Conservation (phyloP, 1,140 invertebrate species). For the Coenobita brevimanus region DNA sequence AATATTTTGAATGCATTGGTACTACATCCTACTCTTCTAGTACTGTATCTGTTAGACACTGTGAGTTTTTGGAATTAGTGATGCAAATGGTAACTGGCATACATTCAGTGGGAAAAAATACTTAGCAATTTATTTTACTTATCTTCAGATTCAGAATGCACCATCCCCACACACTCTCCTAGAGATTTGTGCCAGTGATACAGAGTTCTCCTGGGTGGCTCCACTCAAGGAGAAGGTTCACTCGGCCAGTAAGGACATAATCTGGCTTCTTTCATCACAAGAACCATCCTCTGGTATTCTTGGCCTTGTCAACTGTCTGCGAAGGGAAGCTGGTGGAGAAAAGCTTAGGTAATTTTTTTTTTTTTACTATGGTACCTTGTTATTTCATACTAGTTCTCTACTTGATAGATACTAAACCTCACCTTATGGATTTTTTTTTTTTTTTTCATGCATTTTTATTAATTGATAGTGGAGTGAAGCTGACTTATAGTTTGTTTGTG, state of each 20-base stretch:
- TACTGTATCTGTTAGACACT: too few species aligned
- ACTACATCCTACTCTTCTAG: too few species aligned
- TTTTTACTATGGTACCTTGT: background rate
- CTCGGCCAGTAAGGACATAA: slow-evolving; percentile 69
- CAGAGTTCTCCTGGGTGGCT: slow-evolving; percentile 49
- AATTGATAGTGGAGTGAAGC: background rate
- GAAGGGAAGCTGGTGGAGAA: slow-evolving; percentile 86
- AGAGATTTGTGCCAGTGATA: slow-evolving; percentile 9
- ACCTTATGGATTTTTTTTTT: too few species aligned
- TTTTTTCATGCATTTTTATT: too few species aligned
- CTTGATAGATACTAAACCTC: too few species aligned
- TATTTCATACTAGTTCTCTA: background rate
- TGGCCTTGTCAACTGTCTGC: slow-evolving; percentile 91
- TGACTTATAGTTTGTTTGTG: background rate
- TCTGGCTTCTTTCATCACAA: slow-evolving; percentile 72
- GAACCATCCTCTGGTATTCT: slow-evolving; percentile 81
- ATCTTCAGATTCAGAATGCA: background rate
- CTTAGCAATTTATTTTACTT: background rate
- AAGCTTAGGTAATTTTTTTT: slow-evolving; percentile 78
- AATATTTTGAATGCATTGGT: too few species aligned
- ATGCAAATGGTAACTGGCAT: too few species aligned
- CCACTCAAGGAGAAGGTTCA: slow-evolving; percentile 44
- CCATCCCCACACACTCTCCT: slow-evolving; percentile 6
- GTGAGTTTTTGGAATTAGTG: too few species aligned
- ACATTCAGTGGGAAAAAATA: too few species aligned